Conservation (phyloP, 2,113 vertebrate genomes). For the Mirounga angustirostris region DNA sequence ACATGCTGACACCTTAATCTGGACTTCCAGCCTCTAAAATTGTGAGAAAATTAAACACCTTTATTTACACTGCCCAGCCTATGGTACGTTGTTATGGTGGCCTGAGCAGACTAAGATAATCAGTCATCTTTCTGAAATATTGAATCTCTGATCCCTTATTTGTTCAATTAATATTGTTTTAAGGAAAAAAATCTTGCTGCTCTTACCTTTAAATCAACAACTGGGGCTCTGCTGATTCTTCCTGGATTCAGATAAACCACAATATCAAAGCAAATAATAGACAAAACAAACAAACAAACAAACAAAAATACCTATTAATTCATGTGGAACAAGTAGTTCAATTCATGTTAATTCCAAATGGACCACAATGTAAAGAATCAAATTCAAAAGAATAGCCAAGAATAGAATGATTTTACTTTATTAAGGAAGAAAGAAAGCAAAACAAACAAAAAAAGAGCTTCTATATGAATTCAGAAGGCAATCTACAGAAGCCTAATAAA, state of each 20-base stretch:
- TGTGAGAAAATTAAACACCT: not conserved
- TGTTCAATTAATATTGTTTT: constrained; percentile 37
- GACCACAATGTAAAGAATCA: constrained; percentile 3
- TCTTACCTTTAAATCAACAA: constrained; percentile 38
- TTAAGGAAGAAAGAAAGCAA: not conserved
- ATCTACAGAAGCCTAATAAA: constrained; percentile 33
- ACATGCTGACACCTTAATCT: not conserved
- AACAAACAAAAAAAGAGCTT: not conserved
- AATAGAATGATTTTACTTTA: constrained; percentile 45
- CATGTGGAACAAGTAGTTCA: constrained; percentile 23
- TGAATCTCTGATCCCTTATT: not conserved
- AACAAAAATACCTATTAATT: not conserved
- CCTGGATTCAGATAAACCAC: constrained; percentile 4
- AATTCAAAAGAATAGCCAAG: constrained; percentile 39
- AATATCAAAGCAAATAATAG: not conserved
- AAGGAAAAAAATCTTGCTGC: not conserved
- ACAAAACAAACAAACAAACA: not conserved
- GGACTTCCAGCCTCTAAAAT: not conserved
- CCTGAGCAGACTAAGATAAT: not conserved
- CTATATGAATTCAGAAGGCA: not conserved
- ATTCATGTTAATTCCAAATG: constrained; percentile 54
- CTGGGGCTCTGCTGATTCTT: not conserved
- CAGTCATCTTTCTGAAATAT: constrained; percentile 23
- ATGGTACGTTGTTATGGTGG: not conserved
- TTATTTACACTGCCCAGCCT: not conserved